Conservation (phyloP, 2,797 vertebrate species). For the Chelon labrosus region DNA sequence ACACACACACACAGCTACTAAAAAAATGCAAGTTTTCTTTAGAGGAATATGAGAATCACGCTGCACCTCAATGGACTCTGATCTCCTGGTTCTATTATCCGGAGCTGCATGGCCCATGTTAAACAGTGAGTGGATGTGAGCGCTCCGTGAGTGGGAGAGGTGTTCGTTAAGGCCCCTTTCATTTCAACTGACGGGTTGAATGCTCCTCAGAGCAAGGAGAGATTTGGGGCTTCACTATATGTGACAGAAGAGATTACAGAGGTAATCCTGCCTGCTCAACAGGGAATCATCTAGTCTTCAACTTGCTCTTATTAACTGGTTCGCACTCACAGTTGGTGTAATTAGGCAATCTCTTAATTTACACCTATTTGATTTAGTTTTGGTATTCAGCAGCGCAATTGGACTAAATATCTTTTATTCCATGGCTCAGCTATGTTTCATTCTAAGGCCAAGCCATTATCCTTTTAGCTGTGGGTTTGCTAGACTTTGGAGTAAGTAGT, state of each 20-base stretch:
- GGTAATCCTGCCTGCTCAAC: slow-evolving; percentile 88
- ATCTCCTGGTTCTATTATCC: slow-evolving; percentile 72
- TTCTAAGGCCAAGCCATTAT: slow-evolving; percentile 82
- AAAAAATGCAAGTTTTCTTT: slow-evolving; percentile 53
- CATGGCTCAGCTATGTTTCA: slow-evolving; percentile 78
- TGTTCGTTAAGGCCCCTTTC: slow-evolving; percentile 85
- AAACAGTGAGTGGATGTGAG: slow-evolving; percentile 72
- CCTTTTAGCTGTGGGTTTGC: slow-evolving; percentile 82
- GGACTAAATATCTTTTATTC: slow-evolving; percentile 81
- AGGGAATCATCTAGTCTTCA: slow-evolving; percentile 86
- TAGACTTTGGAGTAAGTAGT: slow-evolving; percentile 79
- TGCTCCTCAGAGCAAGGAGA: slow-evolving; percentile 86
- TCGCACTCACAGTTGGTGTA: slow-evolving; percentile 80
- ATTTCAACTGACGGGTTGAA: slow-evolving; percentile 89
- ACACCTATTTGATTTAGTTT: slow-evolving; percentile 82
- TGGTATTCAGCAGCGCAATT: slow-evolving; percentile 75
- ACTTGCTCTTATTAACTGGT: slow-evolving; percentile 88
- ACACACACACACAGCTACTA: slow-evolving; percentile 8
- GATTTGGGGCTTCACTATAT: slow-evolving; percentile 89
- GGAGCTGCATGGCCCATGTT: slow-evolving; percentile 72
- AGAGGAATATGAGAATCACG: slow-evolving; percentile 65
- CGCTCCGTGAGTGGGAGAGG: slow-evolving; percentile 70
- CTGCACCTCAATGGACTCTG: slow-evolving; percentile 61
- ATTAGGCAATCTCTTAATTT: slow-evolving; percentile 83
- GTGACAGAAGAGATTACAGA: slow-evolving; percentile 91